Conservation (phyloP, 2,888 invertebrate species). For the Augochlorella aurata region DNA sequence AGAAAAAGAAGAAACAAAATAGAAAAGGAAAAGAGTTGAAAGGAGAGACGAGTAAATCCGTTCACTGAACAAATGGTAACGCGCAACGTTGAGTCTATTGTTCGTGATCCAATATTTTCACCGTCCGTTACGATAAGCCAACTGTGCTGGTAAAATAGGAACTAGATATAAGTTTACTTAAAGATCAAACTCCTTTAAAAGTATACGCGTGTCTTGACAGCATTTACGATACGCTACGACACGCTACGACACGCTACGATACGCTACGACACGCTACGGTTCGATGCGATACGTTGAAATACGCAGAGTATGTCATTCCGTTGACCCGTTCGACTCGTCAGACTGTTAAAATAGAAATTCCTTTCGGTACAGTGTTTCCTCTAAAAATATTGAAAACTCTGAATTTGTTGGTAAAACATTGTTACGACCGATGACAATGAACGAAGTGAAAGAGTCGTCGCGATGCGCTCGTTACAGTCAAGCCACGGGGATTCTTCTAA, state of each 20-base stretch:
- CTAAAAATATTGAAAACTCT: slow-evolving; percentile 12
- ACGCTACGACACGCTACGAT: slow-evolving; percentile 4
- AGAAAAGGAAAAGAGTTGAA: slow-evolving; percentile 18
- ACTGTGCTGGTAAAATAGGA: slow-evolving; percentile 68
- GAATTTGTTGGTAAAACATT: slow-evolving; percentile 13
- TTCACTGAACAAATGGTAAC: slow-evolving; percentile 7
- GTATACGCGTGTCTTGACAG: slow-evolving; percentile 34
- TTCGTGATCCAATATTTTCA: slow-evolving; percentile 17
- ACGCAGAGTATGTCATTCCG: neutral
- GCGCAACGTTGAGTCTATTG: slow-evolving; percentile 4
- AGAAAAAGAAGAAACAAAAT: neutral
- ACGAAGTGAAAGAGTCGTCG: slow-evolving; percentile 17
- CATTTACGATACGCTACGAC: slow-evolving; percentile 14
- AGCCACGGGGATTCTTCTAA: slow-evolving; percentile 33
- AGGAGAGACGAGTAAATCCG: slow-evolving; percentile 17
- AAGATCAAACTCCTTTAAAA: slow-evolving; percentile 38
- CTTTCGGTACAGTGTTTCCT: neutral
- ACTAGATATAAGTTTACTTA: slow-evolving; percentile 69
- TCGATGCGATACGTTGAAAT: neutral
- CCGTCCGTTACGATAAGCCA: slow-evolving; percentile 22
- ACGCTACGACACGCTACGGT: neutral
- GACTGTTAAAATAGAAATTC: slow-evolving; percentile 28
- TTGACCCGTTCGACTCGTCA: slow-evolving; percentile 21
- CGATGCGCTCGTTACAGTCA: slow-evolving; percentile 18
- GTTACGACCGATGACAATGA: neutral